Base-by-base conservation (phyloP, 2,797 vertebrate genomes). In the Hyperoplus immaculatus region DNA sequence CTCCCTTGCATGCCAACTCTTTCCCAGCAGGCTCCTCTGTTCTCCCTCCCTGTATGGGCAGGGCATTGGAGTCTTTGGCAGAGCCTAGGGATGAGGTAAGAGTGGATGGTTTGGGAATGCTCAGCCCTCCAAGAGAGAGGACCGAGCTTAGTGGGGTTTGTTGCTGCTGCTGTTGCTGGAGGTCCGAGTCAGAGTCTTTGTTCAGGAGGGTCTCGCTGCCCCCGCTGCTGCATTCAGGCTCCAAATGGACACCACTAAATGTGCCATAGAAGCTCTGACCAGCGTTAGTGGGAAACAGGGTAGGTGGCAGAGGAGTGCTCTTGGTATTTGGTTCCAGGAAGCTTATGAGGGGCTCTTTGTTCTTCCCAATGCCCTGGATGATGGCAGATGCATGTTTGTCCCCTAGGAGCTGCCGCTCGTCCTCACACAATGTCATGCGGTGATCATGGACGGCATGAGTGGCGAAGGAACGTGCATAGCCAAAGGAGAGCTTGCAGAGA, bases 271-370 rank as follows among this genome's bases (percentile, higher is more conserved):
- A 99, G 95, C 97, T 98, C 95, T 98, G 98, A 94, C 97, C 97
- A 90, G 98, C 96, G 95, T 97, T 97, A 92, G 97, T 95, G 91
- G 98, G 96, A 94, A 96, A 96, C 95, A 97, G 94, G 93, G 96
- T 89, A 83, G 98, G 96, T 93, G 97, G 96, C 93, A 97, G 92
- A 90, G 97, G 94, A 95, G 96, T 96, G 95, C 95, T 97, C 96
- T 98, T 99, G 95, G 87, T 99, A 98, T 99, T 99, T 98, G 98
- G 98, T 99, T 99, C 98, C 97, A 99, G 95, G 96, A 99, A 99
- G 95, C 98, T 99, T 93, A 99, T 97, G 93, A 99, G 98, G 93
- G 98, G 98, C 94, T 99, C 98, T 94, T 99, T 99, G 95, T 99
- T 98, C 93, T 99, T 99, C 88, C 98, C 98, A 77, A 99, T 99